Evolutionary conservation across 2,113 vertebrate species (phyloP).

Genomic region (Ranitomeya imitator): DNA sequence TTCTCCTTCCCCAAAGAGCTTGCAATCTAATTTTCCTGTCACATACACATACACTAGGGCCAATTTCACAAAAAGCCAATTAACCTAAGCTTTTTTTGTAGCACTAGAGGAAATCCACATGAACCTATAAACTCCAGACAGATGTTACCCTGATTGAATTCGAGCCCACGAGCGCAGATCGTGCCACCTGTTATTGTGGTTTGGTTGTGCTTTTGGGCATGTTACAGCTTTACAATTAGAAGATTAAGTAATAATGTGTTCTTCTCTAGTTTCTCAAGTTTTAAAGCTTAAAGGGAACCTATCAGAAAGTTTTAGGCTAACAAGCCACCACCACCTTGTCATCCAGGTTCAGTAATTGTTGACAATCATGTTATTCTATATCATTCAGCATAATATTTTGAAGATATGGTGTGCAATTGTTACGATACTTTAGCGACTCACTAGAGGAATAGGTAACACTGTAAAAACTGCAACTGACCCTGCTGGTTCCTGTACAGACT

Average conservation of each 20-base stretch:
- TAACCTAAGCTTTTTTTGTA: not conserved
- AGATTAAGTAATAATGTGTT: constrained; percentile 17
- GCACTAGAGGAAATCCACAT: constrained; percentile 4
- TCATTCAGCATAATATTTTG: too few species aligned
- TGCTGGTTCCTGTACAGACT: too few species aligned
- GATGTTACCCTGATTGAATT: constrained; percentile 27
- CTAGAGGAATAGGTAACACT: too few species aligned
- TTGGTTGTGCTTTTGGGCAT: constrained; percentile 8
- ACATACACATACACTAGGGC: not conserved
- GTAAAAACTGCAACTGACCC: too few species aligned
- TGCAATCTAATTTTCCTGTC: not conserved
- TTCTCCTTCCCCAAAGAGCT: not conserved
- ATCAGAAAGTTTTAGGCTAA: not conserved
- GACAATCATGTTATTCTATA: too few species aligned
- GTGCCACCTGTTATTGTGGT: constrained; percentile 7
- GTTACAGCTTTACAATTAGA: constrained; percentile 17
- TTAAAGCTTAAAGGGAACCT: not conserved
- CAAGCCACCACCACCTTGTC: too few species aligned
- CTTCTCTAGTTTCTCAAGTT: not conserved
- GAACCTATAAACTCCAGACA: constrained; percentile 13
- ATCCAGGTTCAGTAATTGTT: too few species aligned
- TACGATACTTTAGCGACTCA: too few species aligned
- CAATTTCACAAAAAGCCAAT: constrained; percentile 1
- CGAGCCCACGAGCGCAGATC: not conserved
- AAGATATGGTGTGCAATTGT: too few species aligned